These are phyloP conservation scores for Pristis pectinata DNA, from an alignment of 2,797 vertebrate genomes.

Conservation along the genomic window DNA sequence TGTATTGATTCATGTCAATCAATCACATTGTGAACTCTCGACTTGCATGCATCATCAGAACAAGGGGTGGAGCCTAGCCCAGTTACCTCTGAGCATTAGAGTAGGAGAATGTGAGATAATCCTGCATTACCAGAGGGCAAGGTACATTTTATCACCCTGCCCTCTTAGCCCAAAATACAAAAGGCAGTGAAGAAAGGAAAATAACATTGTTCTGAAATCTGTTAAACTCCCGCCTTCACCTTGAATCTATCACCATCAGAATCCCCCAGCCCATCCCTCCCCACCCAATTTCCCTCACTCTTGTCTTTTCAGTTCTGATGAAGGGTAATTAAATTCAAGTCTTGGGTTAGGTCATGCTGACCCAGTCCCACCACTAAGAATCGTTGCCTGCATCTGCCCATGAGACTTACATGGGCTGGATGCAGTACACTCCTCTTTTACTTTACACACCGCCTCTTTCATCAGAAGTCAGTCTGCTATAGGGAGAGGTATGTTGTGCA, in stretches of 20 bases:
- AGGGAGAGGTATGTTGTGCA: too few species aligned
- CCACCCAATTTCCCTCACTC: too few species aligned
- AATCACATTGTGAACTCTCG: not conserved
- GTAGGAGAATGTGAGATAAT: not conserved
- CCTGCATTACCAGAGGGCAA: not conserved
- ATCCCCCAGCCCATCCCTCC: too few species aligned
- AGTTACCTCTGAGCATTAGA: not conserved
- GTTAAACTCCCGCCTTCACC: not conserved
- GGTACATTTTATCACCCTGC: not conserved
- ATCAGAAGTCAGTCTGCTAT: not conserved
- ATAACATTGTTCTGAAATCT: not conserved
- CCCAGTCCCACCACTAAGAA: too few species aligned
- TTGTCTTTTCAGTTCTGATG: too few species aligned
- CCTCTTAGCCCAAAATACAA: not conserved
- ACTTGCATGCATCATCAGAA: too few species aligned
- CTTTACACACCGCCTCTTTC: not conserved
- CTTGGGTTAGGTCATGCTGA: too few species aligned
- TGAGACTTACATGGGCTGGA: too few species aligned
- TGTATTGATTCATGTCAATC: not conserved
- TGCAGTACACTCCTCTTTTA: not conserved
- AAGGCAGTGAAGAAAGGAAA: not conserved
- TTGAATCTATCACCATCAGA: too few species aligned
- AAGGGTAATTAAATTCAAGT: too few species aligned
- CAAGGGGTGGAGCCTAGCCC: not conserved
- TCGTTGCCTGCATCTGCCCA: too few species aligned